Conservation (phyloP, 2,113 vertebrate species). For the Pavo muticus region DNA sequence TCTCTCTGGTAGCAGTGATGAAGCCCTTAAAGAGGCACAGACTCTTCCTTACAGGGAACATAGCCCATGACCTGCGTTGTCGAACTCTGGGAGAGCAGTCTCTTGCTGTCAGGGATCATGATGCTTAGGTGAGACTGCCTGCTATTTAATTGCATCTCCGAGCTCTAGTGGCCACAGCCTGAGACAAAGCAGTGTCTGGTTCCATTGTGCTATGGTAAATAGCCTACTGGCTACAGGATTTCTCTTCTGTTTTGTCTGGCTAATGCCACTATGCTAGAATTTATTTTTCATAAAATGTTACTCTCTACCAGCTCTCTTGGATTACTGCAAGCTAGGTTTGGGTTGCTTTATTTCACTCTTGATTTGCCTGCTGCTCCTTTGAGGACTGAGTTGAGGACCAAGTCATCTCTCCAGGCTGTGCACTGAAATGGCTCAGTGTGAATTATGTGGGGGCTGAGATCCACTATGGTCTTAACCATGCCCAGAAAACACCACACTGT, state of each 20-base stretch:
- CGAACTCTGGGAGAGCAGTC: neutral
- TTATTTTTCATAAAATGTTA: constrained; percentile 35
- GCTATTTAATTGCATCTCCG: neutral
- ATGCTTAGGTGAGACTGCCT: constrained; percentile 6
- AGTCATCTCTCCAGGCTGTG: accelerated
- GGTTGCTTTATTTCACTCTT: neutral
- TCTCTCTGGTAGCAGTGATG: neutral
- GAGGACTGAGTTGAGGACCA: neutral
- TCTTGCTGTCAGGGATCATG: neutral
- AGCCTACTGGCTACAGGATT: neutral
- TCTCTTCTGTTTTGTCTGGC: neutral
- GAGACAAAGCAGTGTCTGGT: neutral
- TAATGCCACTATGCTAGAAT: neutral
- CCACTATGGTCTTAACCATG: neutral
- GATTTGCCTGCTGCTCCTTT: neutral
- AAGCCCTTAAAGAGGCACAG: neutral
- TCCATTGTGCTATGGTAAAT: neutral
- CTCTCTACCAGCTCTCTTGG: neutral
- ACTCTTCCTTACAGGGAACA: neutral
- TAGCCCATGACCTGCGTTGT: neutral
- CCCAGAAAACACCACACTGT: neutral
- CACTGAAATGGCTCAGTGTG: neutral
- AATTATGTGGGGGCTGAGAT: neutral
- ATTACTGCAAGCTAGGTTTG: neutral
- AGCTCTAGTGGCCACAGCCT: neutral